Evolutionary conservation across 2,888 invertebrate genomes (phyloP), one percentile per base, ranked within the genome.

Genomic region (Allygus modestus): DNA sequence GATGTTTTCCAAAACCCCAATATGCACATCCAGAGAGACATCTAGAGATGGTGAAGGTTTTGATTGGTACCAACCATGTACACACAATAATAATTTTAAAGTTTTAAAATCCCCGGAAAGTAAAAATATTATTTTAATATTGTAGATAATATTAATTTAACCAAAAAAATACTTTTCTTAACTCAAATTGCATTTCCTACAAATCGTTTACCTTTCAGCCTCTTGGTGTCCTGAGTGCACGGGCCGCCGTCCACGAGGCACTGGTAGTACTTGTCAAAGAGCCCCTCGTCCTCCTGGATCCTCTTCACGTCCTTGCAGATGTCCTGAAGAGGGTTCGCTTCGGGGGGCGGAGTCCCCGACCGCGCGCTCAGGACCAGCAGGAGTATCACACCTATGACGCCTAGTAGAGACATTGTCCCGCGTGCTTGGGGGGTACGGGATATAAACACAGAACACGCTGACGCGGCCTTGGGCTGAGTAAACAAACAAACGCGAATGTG

Each of bases 261-360:
- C n/a, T 33, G 79, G 79, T 58, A 79, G 37, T 79, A 79, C 54
- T 79, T 17, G n/a, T 79, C 51, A 58, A 79, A 79, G 20, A 33
- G 54, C 9, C 37, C 33, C 12, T 79, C 79, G 58, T 79, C 58
- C 11, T 79, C 58, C 58, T 31, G 23, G 58, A 79, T 28, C 17
- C 37, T 51, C 28, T 58, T 17, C 33, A 79, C 46, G 58, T 79
- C 79, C 31, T 58, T n/a, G 20, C 37, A 17, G 28, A 79, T 26
- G 37, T 79, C 79, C 37, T 54, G 79, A n/a, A 79, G 79, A 17
- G 46, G 20, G 28, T n/a, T 5, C 4, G 5, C 20, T 2, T 15
- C 65, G 31, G 28, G 1, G 65, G 65, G 65, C 28, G 65, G 31
- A 4, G 43, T 20, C n/a, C 41, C 20, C 73, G 20, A 28, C 31